phyloP scores from a whole-genome alignment of 2,888 invertebrate genomes.

The Drosophila nr. medialis region DNA sequence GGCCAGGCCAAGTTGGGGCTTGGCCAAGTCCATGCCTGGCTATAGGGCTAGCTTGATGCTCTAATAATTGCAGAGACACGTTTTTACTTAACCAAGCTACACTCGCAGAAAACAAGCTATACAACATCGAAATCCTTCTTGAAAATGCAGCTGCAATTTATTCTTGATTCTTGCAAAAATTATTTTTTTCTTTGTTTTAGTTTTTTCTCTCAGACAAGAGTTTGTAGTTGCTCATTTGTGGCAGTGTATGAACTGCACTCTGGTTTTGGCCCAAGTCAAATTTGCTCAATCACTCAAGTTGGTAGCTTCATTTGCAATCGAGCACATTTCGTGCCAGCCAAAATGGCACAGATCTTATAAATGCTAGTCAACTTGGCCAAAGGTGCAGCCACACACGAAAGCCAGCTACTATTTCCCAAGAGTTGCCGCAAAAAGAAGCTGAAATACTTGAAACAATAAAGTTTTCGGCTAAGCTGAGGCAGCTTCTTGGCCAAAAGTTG shows the following conservation, averaged over 20 bases:
- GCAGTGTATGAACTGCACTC: constrained; percentile 14
- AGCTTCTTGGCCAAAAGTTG: constrained; percentile 41
- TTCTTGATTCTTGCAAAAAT: not conserved
- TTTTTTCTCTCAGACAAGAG: not conserved
- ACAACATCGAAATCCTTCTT: not conserved
- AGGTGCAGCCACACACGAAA: constrained; percentile 48
- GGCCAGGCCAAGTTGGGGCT: constrained; percentile 48
- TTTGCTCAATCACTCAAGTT: constrained; percentile 68
- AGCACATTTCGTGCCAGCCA: constrained; percentile 51
- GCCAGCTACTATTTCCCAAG: constrained; percentile 41
- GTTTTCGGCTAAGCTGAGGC: constrained; percentile 52
- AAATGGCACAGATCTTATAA: constrained; percentile 40
- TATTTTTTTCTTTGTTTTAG: not conserved
- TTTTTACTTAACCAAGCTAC: constrained; percentile 19
- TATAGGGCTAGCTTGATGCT: constrained; percentile 47
- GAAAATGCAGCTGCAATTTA: not conserved
- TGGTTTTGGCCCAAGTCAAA: constrained; percentile 38
- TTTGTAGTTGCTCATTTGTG: not conserved
- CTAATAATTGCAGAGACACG: constrained; percentile 62
- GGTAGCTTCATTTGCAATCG: constrained; percentile 65
- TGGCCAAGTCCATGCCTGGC: constrained; percentile 22
- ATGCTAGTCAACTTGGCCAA: constrained; percentile 36
- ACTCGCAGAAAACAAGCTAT: not conserved
- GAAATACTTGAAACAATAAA: constrained; percentile 65
- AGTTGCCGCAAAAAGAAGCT: constrained; percentile 22